phyloP scores from a whole-genome alignment of 2,888 invertebrate species.

The Chaetogeoica ovagalla region DNA sequence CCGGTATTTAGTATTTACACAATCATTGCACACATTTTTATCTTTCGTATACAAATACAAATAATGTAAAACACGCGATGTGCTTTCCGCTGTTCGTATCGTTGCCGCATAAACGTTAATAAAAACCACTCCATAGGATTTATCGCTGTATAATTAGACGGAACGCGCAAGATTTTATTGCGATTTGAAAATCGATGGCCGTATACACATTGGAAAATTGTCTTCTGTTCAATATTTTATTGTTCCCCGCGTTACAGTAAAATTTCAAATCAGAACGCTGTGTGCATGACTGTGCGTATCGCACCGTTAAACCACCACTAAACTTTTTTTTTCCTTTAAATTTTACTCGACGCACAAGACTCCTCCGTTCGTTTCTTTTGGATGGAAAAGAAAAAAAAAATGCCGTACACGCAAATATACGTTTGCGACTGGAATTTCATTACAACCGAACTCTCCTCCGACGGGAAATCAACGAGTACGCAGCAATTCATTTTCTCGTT shows the following conservation, averaged over 20 bases:
- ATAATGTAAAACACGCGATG: too few species aligned
- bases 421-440: slow-evolving; percentile 20
- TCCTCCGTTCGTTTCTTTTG: neutral
- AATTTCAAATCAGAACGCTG: slow-evolving; percentile 7
- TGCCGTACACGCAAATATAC: neutral
- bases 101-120: too few species aligned
- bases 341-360: neutral
- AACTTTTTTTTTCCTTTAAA: slow-evolving; percentile 16
- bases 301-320: slow-evolving; percentile 10
- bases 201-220: neutral
- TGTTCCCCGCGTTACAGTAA: neutral
- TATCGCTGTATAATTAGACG: too few species aligned
- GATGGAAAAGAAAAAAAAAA: neutral
- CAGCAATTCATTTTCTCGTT: neutral
- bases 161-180: too few species aligned
- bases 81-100: too few species aligned
- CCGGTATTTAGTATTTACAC: too few species aligned
- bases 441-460: slow-evolving; percentile 11
- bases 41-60: too few species aligned
- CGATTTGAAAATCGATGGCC: neutral
- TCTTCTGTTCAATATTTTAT: slow-evolving; percentile 21
- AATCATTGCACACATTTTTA: too few species aligned
- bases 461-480: slow-evolving; percentile 37
- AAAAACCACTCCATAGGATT: too few species aligned
- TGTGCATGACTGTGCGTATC: neutral